Evolutionary conservation across 2,888 invertebrate species (phyloP).

Genomic region (Apamea epomidion): DNA sequence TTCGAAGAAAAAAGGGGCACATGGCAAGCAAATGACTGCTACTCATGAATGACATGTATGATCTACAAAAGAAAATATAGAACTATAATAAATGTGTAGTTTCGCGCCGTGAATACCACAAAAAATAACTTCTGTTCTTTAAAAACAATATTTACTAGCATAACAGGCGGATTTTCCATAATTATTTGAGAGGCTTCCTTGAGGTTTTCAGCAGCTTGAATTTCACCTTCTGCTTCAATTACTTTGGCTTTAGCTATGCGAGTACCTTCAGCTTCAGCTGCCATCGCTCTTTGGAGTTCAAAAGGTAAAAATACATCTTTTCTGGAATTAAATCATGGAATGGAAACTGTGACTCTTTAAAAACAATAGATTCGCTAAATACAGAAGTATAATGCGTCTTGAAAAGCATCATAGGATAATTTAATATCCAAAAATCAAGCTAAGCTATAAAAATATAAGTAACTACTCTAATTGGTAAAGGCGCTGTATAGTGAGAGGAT

Average conservation of each 20-base stretch:
- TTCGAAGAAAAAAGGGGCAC: no score
- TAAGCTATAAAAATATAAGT: background rate
- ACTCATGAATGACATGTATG: no score
- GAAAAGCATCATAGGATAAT: background rate
- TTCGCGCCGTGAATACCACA: background rate
- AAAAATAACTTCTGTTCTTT: slow-evolving; percentile 53
- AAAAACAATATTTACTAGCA: slow-evolving; percentile 75
- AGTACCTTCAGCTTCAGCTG: slow-evolving; percentile 81
- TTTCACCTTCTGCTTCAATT: slow-evolving; percentile 81
- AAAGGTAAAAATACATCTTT: slow-evolving; percentile 78
- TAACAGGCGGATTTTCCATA: slow-evolving; percentile 75
- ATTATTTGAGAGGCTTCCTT: slow-evolving; percentile 77
- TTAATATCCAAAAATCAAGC: background rate
- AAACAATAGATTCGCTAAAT: background rate
- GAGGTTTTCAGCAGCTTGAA: slow-evolving; percentile 79
- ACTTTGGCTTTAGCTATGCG: slow-evolving; percentile 80
- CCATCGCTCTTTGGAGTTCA: slow-evolving; percentile 82
- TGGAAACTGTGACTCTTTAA: background rate
- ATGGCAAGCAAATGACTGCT: no score
- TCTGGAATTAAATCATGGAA: slow-evolving; percentile 65
- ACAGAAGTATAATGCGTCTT: background rate
- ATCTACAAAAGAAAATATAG: background rate
- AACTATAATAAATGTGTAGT: background rate
- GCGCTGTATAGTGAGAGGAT: background rate
- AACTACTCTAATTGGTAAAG: background rate